These are phyloP conservation scores for Holothuria scabra DNA, from an alignment of 53 echinoderm and acorn worm species.

Conservation along the genomic window DNA sequence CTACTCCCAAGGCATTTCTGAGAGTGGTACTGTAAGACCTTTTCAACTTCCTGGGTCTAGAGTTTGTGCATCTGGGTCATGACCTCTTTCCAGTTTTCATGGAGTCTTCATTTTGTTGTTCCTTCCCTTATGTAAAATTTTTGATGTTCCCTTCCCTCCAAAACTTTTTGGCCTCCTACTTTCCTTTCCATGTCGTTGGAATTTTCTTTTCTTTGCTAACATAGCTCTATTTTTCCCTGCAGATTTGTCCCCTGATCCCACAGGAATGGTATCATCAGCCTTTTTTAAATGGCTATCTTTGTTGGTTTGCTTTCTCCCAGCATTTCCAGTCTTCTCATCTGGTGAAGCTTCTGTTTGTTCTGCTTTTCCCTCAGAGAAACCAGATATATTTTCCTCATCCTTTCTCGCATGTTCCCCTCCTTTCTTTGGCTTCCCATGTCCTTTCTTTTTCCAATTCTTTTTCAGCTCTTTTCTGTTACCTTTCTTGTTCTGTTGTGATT, in stretches of 20 bases:
- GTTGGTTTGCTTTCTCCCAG: neutral
- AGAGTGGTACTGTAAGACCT: too few relatives aligned
- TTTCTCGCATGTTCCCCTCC: neutral
- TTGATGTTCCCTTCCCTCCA: conserved; percentile 8
- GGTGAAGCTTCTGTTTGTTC: conserved; percentile 18
- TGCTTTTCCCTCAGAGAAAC: neutral
- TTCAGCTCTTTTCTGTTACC: neutral
- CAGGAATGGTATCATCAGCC: neutral
- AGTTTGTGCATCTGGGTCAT: too few relatives aligned
- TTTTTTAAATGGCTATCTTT: neutral
- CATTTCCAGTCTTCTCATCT: neutral
- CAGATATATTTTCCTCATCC: neutral
- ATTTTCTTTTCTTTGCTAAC: neutral
- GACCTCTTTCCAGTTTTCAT: neutral
- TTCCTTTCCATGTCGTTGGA: neutral
- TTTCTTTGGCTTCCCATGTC: neutral
- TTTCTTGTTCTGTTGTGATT: neutral
- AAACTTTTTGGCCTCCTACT: conserved; percentile 9
- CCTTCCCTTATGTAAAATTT: neutral
- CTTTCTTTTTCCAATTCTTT: neutral
- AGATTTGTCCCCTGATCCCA: neutral
- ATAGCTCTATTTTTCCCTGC: neutral
- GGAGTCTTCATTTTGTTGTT: conserved; percentile 20
- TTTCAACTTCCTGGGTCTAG: too few relatives aligned
- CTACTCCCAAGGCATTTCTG: too few relatives aligned